Percentiles rank a stretch among this genome's conserved stretches.
phyloP scores from a whole-genome alignment of 2,888 invertebrate species.

The Caenorhabditis wallacei region DNA sequence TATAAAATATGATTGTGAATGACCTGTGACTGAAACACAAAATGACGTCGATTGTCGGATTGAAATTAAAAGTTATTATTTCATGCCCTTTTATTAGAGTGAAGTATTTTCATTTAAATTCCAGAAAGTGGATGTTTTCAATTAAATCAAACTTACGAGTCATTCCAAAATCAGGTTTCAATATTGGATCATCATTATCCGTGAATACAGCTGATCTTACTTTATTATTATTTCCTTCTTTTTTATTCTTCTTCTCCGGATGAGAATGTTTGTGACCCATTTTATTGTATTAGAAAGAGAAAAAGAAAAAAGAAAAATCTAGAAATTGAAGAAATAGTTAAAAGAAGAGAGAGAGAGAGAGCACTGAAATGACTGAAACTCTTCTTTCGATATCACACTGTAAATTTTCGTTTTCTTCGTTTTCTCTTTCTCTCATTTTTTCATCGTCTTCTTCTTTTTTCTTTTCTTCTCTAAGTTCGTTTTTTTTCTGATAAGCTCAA shows the following conservation, averaged over 20 bases:
- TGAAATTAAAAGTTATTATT: no score
- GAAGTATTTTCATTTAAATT: no score
- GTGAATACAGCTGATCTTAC: conserved; percentile 23
- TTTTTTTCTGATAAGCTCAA: conserved; percentile 40
- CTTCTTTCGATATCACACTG: conserved; percentile 13
- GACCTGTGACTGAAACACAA: conserved; percentile 26
- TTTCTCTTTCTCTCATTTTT: conserved; percentile 7
- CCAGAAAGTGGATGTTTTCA: no score
- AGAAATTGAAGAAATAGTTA: background rate
- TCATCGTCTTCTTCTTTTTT: background rate
- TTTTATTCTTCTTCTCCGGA: conserved; percentile 33
- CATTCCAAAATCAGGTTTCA: conserved; percentile 18
- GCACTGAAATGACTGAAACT: conserved; percentile 38
- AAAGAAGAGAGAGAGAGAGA: background rate
- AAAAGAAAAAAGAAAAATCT: background rate
- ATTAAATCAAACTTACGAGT: conserved; percentile 39
- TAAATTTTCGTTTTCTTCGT: conserved; percentile 14
- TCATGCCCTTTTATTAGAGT: no score
- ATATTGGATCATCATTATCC: conserved; percentile 31
- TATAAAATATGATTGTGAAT: conserved; percentile 8
- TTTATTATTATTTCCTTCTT: conserved; percentile 45
- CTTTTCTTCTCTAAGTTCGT: conserved; percentile 8
- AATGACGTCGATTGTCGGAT: conserved; percentile 21
- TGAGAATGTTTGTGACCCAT: conserved; percentile 50
- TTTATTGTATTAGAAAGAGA: background rate